Base-by-base conservation (phyloP, 2,113 vertebrate species). In the Ciconia stormi region DNA sequence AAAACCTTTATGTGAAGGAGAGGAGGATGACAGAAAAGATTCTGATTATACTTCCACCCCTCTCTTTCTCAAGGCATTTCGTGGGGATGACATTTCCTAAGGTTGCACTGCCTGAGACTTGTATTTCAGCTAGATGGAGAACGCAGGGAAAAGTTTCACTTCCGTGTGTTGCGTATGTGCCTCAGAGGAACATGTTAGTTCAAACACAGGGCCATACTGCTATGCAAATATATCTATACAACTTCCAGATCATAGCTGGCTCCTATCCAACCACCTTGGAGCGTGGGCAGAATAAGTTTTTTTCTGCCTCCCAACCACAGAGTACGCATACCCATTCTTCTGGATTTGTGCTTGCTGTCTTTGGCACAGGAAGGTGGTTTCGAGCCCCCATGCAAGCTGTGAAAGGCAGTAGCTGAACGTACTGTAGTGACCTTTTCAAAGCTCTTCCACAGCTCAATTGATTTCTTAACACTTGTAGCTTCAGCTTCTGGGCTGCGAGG, bases 391-490 rank as follows among this genome's bases (percentile, higher is more conserved):
- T 20, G 50, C 63, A 86, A 88, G 56, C 78, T 85, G 73, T 90
- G 90, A 94, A 93, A 89, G 55, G 40, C 70, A 90, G 72, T 20
- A 84, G 46, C 67, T 95, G 74, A 63, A 67, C 73, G 72, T 82
- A 52, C 30, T 36, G 17, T 15, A 72, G 53, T 95, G 84, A 94
- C 94, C 95, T 97, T 97, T 97, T 91, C 91, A 95, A 76, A 84
- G 38, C 53, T 87, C 76, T 90, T 94, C 70, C 74, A 55, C 50
- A 88, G 53, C 82, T 91, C 89, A 78, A 12, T 5, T 97, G 89
- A 95, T 91, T 91, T 91, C 80, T 87, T 95, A 93, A 91, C 38
- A 87, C 49, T 87, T 87, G 55, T 89, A 82, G 26, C 70, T 95
- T 96, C 85, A 78, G 40, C 59, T 96, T 76, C 80, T 74, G 58